Conservation (phyloP, 2,113 vertebrate genomes). For the Patagioenas fasciata region DNA sequence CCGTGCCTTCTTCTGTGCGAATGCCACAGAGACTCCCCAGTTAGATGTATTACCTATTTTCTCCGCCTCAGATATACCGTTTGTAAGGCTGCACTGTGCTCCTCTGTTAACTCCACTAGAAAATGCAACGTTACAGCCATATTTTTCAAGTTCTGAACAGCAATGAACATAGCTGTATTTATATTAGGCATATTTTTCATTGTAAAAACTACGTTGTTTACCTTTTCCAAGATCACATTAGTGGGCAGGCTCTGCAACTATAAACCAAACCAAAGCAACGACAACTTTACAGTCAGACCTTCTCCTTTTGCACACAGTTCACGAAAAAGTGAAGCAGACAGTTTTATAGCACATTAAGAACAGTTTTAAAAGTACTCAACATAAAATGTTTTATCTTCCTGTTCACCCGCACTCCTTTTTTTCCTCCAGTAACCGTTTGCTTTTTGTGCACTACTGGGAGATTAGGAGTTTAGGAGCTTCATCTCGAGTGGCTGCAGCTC, state of each 20-base stretch:
- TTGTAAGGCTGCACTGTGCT: conserved; percentile 47
- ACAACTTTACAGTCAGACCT: conserved; percentile 25
- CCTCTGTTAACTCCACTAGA: conserved; percentile 67
- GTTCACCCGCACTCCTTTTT: neutral
- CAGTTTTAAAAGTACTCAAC: neutral
- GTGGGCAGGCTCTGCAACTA: neutral
- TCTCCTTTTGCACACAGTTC: conserved; percentile 72
- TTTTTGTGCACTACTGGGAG: neutral
- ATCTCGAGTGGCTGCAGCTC: neutral
- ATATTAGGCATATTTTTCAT: conserved; percentile 80
- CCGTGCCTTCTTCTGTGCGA: conserved; percentile 53
- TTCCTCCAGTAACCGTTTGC: neutral
- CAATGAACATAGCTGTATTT: conserved; percentile 48
- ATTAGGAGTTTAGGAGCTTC: neutral
- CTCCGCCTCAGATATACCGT: conserved; percentile 60
- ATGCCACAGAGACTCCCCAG: conserved; percentile 57
- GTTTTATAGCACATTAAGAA: conserved; percentile 46
- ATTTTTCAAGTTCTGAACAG: conserved; percentile 69
- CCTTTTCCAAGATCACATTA: conserved; percentile 63
- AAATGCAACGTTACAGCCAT: conserved; percentile 41
- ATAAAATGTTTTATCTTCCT: neutral
- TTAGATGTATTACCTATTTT: conserved; percentile 67
- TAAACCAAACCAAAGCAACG: conserved; percentile 57
- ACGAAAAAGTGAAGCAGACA: conserved; percentile 37
- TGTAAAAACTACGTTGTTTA: conserved; percentile 68